These are phyloP conservation scores for Buceros bicornis DNA, from an alignment of 2,797 vertebrate genomes.

Conservation along the genomic window DNA sequence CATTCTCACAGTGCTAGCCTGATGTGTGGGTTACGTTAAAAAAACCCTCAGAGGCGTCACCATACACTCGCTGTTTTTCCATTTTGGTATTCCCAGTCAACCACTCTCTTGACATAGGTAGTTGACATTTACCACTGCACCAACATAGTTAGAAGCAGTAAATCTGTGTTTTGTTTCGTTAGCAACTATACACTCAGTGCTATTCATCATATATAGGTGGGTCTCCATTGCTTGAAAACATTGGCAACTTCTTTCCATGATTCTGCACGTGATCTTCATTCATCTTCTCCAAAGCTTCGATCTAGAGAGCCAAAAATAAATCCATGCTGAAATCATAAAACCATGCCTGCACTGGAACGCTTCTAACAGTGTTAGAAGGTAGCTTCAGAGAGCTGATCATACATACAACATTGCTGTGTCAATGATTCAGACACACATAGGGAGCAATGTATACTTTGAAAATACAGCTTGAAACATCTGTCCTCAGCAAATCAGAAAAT, in stretches of 20 bases:
- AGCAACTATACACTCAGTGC: constrained; percentile 15
- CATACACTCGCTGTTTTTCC: constrained; percentile 46
- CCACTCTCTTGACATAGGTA: constrained; percentile 33
- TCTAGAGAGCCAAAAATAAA: constrained; percentile 80
- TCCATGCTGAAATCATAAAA: neutral
- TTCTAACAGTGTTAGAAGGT: neutral
- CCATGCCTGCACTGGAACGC: rapidly evolving
- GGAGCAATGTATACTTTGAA: neutral
- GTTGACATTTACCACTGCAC: constrained; percentile 54
- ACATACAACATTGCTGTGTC: neutral
- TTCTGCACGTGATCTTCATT: constrained; percentile 95
- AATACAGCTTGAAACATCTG: neutral
- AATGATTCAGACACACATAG: neutral
- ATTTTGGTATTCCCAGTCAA: constrained; percentile 61
- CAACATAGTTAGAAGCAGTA: constrained; percentile 59
- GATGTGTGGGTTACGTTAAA: constrained; percentile 36
- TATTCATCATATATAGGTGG: constrained; percentile 83
- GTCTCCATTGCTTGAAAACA: constrained; percentile 75
- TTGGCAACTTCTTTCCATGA: constrained; percentile 86
- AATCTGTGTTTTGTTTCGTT: neutral
- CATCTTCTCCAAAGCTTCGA: constrained; percentile 92
- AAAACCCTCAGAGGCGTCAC: constrained; percentile 66
- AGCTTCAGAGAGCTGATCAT: neutral
- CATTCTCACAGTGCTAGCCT: constrained; percentile 71
- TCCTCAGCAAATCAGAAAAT: neutral